Conservation (phyloP, 2,113 vertebrate species). For the Sialia sialis region DNA sequence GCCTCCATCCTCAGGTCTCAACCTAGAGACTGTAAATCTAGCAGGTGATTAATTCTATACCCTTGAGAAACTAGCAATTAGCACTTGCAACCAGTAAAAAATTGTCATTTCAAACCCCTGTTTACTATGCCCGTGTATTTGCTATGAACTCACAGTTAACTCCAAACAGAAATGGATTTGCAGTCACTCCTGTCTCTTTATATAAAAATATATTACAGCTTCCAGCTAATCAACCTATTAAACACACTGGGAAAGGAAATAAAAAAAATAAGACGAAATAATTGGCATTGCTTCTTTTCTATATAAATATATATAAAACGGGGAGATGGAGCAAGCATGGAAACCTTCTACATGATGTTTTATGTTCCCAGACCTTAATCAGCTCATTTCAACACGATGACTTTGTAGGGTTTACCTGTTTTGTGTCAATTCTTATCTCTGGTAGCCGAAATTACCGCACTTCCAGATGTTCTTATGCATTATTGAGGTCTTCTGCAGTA, state of each 20-base stretch:
- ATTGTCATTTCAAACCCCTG: conserved; percentile 82
- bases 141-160: conserved; percentile 76
- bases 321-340: conserved; percentile 64
- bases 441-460: conserved; percentile 81
- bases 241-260: conserved; percentile 23
- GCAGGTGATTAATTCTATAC: conserved; percentile 99
- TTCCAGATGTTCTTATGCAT: conserved; percentile 85
- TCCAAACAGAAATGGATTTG: conserved; percentile 72
- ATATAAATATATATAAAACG: conserved; percentile 63
- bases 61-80: conserved; percentile 90
- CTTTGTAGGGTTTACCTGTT: conserved; percentile 89
- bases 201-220: conserved; percentile 75
- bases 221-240: conserved; percentile 79
- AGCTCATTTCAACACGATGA: conserved; percentile 83
- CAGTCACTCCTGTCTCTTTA: conserved; percentile 72
- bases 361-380: conserved; percentile 83
- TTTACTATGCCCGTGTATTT: conserved; percentile 82
- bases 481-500: conserved; percentile 83
- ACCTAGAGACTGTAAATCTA: conserved; percentile 91
- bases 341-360: conserved; percentile 76
- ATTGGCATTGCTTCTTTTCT: conserved; percentile 69
- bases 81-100: conserved; percentile 88
- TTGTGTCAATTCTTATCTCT: conserved; percentile 87
- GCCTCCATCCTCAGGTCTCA: conserved; percentile 94
- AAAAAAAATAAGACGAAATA: conserved; percentile 46